Evolutionary conservation across 35 echinoderm and acorn worm genomes (phyloP).

Genomic region (Ophiothrix spiculata): DNA sequence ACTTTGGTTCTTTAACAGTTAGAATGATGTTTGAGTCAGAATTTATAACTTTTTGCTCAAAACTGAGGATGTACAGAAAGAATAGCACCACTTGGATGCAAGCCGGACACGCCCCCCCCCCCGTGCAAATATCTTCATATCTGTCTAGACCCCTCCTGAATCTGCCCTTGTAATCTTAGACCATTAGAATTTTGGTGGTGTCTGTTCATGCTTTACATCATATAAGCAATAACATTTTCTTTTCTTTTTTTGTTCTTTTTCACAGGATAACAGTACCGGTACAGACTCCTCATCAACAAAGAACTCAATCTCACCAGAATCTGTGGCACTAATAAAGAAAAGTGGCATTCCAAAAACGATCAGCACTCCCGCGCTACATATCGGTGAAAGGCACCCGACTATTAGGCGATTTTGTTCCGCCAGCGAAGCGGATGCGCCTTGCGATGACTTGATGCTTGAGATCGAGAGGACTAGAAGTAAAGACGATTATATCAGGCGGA

Average conservation of each 20-base stretch:
- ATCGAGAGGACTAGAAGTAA: constrained; percentile 55
- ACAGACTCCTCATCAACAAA: constrained; percentile 1
- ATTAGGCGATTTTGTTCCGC: constrained; percentile 51
- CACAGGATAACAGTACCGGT: constrained; percentile 6
- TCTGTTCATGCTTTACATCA: too few species aligned
- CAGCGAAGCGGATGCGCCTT: constrained; percentile 39
- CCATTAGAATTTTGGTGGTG: too few species aligned
- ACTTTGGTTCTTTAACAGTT: too few species aligned
- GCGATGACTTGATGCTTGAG: constrained; percentile 47
- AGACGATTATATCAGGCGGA: constrained; percentile 59
- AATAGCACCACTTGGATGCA: too few species aligned
- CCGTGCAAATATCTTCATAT: too few species aligned
- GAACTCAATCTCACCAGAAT: constrained; percentile 37
- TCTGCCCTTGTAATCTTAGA: too few species aligned
- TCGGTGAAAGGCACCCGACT: constrained; percentile 19
- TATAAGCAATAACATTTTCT: too few species aligned
- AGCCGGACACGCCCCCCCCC: too few species aligned
- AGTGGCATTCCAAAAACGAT: constrained; percentile 5
- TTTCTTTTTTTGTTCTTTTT: background rate
- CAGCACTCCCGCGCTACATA: constrained; percentile 1
- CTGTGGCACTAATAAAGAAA: constrained; percentile 37
- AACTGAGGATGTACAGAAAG: too few species aligned
- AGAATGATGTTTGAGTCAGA: too few species aligned
- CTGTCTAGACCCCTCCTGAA: too few species aligned
- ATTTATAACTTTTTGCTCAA: too few species aligned